A percentile compares a stretch with the other conserved stretches of the same genome.
These are phyloP conservation scores for Nannoperca obscura DNA, from an alignment of 2,797 vertebrate species.

Conservation along the genomic window DNA sequence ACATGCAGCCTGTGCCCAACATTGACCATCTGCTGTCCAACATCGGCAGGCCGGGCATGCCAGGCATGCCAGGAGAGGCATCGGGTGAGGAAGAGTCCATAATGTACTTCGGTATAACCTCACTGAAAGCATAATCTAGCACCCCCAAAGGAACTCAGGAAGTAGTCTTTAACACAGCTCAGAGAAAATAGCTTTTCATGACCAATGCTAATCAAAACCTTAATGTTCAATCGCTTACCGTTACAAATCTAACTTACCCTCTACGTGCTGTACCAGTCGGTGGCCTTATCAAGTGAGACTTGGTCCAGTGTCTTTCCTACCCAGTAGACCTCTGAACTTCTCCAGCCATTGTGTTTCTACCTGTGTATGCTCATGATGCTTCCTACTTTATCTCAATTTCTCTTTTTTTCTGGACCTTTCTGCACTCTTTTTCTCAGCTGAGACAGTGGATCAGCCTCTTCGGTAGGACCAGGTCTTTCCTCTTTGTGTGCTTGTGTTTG, in stretches of 20 bases:
- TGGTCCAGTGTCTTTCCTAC: not conserved
- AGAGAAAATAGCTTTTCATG: not conserved
- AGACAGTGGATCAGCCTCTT: conserved; percentile 84
- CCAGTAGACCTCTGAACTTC: conserved; percentile 14
- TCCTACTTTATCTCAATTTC: conserved; percentile 62
- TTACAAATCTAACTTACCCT: not conserved
- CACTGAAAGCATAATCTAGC: not conserved
- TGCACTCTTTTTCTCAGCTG: conserved; percentile 73
- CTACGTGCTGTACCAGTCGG: not conserved
- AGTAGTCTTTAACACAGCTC: not conserved
- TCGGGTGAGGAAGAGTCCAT: conserved; percentile 86
- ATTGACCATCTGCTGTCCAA: conserved; percentile 97
- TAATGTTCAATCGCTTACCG: not conserved
- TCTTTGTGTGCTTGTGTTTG: conserved; percentile 54
- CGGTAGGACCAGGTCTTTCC: conserved; percentile 83
- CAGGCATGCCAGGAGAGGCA: conserved; percentile 86
- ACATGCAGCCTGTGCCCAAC: conserved; percentile 91
- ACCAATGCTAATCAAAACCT: not conserved
- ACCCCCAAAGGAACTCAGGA: too few species aligned
- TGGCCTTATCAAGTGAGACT: not conserved
- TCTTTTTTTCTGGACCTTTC: conserved; percentile 60
- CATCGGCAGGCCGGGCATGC: conserved; percentile 90
- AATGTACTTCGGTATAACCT: not conserved
- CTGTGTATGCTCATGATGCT: conserved; percentile 50
- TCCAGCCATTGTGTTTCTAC: conserved; percentile 38